A percentile compares a stretch with the other conserved stretches of the same genome.
Evolutionary conservation across 2,113 vertebrate genomes (phyloP).

Genomic region (Dipodomys stephensi): DNA sequence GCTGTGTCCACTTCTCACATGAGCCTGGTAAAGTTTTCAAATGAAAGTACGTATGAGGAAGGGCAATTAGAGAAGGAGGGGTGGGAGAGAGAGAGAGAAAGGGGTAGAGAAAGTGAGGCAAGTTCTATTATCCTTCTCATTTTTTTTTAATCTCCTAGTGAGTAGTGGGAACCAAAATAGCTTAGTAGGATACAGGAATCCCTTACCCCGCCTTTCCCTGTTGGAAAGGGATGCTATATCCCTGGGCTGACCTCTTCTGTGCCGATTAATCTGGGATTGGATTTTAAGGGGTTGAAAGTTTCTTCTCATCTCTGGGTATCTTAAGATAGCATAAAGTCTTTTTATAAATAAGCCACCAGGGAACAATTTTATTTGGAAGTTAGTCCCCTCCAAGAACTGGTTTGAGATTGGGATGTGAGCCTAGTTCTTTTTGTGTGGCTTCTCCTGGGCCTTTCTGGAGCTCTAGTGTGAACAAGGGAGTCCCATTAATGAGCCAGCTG

Average conservation of each 20-base stretch:
- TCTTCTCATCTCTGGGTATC: slow-evolving; percentile 3
- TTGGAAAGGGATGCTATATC: neutral
- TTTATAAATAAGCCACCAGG: slow-evolving; percentile 22
- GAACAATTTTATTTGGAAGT: neutral
- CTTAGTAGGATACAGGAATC: neutral
- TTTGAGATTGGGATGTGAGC: neutral
- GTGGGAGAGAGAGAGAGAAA: neutral
- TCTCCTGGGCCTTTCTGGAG: neutral
- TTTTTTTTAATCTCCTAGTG: neutral
- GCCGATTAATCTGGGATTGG: neutral
- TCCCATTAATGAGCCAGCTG: neutral
- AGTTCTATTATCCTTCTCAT: neutral
- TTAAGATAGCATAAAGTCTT: neutral
- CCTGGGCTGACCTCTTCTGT: neutral
- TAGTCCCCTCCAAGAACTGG: neutral
- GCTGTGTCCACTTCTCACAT: neutral
- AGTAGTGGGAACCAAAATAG: neutral
- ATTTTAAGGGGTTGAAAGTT: neutral
- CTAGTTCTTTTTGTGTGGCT: neutral
- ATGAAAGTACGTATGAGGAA: slow-evolving; percentile 33
- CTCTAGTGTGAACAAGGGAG: neutral
- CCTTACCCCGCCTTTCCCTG: neutral
- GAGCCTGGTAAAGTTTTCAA: slow-evolving; percentile 22
- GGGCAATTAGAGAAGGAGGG: neutral
- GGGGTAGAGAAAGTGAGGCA: neutral